Conservation (phyloP, 2,797 vertebrate genomes). For the Chelidonichthys spinosus region DNA sequence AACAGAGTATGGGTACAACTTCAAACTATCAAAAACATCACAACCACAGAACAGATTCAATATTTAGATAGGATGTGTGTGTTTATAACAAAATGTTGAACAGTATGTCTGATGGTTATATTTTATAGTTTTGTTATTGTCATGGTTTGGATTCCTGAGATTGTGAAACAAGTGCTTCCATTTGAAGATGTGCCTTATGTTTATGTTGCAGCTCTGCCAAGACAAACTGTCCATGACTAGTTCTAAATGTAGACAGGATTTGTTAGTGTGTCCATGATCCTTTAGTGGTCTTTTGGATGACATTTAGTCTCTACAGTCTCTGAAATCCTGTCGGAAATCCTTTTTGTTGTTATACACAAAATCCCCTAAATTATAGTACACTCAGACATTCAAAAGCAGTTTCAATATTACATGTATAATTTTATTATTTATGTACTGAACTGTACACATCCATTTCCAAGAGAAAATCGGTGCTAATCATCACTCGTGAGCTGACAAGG, state of each 20-base stretch:
- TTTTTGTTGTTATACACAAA: neutral
- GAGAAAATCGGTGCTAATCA: neutral
- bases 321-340: neutral
- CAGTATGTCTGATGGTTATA: neutral
- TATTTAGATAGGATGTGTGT: neutral
- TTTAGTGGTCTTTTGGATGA: constrained; percentile 23
- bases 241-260: constrained; percentile 13
- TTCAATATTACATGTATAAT: neutral
- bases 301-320: neutral
- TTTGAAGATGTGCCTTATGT: constrained; percentile 7
- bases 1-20: neutral
- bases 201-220: constrained; percentile 34
- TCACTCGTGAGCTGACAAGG: neutral
- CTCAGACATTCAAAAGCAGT: neutral
- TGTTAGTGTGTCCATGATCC: constrained; percentile 22
- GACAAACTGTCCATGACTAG: constrained; percentile 13
- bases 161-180: neutral
- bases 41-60: neutral
- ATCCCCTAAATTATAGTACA: neutral
- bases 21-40: neutral
- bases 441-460: neutral
- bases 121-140: neutral
- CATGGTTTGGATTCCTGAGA: constrained; percentile 9
- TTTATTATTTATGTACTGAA: too few relatives aligned
- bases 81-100: neutral